These are phyloP conservation scores for Eulithis prunata DNA, from an alignment of 2,888 invertebrate species.

Conservation along the genomic window DNA sequence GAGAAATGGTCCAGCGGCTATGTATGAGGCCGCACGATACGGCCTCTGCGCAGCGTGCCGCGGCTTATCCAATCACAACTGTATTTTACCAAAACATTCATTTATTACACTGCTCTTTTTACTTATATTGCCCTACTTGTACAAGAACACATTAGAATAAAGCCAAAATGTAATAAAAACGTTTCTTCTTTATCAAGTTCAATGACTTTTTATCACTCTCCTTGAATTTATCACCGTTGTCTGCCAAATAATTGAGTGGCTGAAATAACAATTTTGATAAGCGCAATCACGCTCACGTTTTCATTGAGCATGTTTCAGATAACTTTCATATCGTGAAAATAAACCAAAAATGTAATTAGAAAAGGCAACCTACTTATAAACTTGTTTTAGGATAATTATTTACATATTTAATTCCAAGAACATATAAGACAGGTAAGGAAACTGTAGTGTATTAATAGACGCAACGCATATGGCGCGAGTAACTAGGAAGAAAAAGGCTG, in stretches of 20 bases:
- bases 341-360: not conserved
- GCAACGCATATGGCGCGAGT: slow-evolving; percentile 1
- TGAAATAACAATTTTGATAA: slow-evolving; percentile 35
- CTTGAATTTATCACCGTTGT: slow-evolving; percentile 72
- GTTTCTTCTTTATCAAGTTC: slow-evolving; percentile 68
- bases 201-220: slow-evolving; percentile 75
- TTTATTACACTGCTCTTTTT: not conserved
- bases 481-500: slow-evolving; percentile 5
- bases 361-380: not conserved
- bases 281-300: slow-evolving; percentile 27
- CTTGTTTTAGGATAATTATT: too few species aligned
- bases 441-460: not conserved
- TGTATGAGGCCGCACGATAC: slow-evolving; percentile 53
- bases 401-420: too few species aligned
- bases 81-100: slow-evolving; percentile 5
- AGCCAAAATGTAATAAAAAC: not conserved
- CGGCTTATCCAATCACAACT: slow-evolving; percentile 22
- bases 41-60: slow-evolving; percentile 20
- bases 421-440: too few species aligned
- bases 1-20: slow-evolving; percentile 68
- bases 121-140: slow-evolving; percentile 5
- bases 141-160: not conserved
- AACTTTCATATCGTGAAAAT: not conserved
- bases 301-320: slow-evolving; percentile 7
- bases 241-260: slow-evolving; percentile 55